Percentiles rank a stretch among this genome's conserved stretches.
phyloP scores from a whole-genome alignment of 2,888 invertebrate genomes.

The Matsumyia berberina region DNA sequence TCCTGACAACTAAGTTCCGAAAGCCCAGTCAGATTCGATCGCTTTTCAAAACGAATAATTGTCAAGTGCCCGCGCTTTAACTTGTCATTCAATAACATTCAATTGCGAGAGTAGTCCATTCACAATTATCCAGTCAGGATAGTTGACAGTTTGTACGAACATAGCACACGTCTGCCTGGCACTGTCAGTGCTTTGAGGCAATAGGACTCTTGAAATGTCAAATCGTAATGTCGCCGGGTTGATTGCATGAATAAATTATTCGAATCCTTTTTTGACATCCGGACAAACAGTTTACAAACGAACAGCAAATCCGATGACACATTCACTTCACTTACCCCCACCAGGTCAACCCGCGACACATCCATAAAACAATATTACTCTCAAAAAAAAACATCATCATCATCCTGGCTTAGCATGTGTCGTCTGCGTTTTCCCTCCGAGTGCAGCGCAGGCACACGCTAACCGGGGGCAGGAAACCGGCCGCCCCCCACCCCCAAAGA shows the following conservation, averaged over 20 bases:
- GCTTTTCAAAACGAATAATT: too few species aligned
- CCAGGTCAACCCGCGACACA: constrained; percentile 5
- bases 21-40: too few species aligned
- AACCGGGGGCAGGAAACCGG: constrained; percentile 18
- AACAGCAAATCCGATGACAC: constrained; percentile 53
- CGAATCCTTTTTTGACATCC: constrained; percentile 37
- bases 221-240: constrained; percentile 37
- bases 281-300: constrained; percentile 22
- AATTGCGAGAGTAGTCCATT: not conserved
- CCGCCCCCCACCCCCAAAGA: too few species aligned
- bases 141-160: not conserved
- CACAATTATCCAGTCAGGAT: not conserved
- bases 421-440: constrained; percentile 19
- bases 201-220: constrained; percentile 36
- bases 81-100: not conserved
- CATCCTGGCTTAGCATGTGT: constrained; percentile 59
- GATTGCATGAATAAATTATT: constrained; percentile 62
- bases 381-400: constrained; percentile 47
- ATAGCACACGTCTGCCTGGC: constrained; percentile 9
- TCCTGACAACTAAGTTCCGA: too few species aligned
- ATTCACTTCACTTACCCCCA: constrained; percentile 33
- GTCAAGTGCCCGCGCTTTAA: too few species aligned
- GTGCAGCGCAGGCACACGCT: constrained; percentile 32
- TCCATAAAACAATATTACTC: not conserved
- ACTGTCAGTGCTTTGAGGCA: constrained; percentile 8